A percentile compares a stretch with the other conserved stretches of the same genome.
These are phyloP conservation scores for Amblyjoppa fuscipennis DNA, from an alignment of 2,888 invertebrate species.

Conservation along the genomic window DNA sequence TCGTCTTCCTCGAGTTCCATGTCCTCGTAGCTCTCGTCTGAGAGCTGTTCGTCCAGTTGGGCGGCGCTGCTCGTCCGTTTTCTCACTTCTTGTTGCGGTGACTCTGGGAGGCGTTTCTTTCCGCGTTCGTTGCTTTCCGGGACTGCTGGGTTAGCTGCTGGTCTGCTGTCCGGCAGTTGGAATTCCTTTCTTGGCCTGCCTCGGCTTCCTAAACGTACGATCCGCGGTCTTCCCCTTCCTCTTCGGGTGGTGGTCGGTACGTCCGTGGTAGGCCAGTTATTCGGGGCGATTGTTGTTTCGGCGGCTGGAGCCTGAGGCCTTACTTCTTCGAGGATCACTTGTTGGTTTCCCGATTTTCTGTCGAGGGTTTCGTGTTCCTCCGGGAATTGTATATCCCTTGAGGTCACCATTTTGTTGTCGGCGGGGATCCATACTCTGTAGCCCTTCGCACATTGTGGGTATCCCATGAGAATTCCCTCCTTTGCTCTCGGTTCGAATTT, in stretches of 20 bases:
- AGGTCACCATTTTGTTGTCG: background rate
- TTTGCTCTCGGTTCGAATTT: slow-evolving; percentile 42
- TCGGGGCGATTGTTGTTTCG: background rate
- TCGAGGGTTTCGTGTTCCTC: slow-evolving; percentile 6
- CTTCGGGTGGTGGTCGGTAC: slow-evolving; percentile 1
- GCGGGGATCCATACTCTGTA: slow-evolving; percentile 13
- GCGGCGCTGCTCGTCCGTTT: background rate
- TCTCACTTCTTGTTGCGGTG: background rate
- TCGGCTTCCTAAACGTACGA: slow-evolving; percentile 27
- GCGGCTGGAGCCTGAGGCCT: background rate
- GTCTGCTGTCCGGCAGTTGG: background rate
- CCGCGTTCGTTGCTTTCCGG: background rate
- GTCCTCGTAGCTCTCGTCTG: slow-evolving; percentile 12
- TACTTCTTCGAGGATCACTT: background rate
- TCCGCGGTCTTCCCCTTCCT: slow-evolving; percentile 55
- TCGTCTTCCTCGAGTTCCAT: background rate
- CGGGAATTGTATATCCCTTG: background rate
- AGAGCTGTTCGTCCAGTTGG: slow-evolving; percentile 36
- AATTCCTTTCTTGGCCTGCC: slow-evolving; percentile 60
- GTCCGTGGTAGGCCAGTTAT: slow-evolving; percentile 19
- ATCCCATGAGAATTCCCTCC: slow-evolving; percentile 44
- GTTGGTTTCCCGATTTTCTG: background rate
- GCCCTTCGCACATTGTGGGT: slow-evolving; percentile 15
- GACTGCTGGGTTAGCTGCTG: background rate
- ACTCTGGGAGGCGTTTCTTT: background rate